Evolutionary conservation across 2,888 invertebrate species (phyloP).

Genomic region (Alsophila aescularia): DNA sequence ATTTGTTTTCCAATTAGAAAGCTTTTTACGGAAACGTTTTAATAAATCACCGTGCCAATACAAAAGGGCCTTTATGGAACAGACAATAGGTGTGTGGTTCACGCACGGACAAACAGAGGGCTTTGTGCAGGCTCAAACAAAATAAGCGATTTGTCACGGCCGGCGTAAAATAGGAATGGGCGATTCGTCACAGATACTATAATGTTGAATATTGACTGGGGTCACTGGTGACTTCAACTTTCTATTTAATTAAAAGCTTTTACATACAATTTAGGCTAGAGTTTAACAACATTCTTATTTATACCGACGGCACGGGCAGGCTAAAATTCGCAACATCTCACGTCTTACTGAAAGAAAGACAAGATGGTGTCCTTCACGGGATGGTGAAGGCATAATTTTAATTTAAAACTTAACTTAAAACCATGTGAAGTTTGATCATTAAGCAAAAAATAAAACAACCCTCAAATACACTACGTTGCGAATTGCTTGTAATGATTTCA

Average conservation of each 20-base stretch:
- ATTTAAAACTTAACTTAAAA: no score
- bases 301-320: no score
- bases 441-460: no score
- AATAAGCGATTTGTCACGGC: conserved; percentile 53
- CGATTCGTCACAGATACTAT: conserved; percentile 57
- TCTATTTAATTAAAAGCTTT: background rate
- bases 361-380: no score
- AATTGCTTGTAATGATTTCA: no score
- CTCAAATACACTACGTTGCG: no score
- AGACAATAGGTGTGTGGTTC: conserved; percentile 32
- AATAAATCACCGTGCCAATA: conserved; percentile 31
- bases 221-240: conserved; percentile 2
- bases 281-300: no score
- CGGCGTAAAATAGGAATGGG: conserved; percentile 57
- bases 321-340: no score
- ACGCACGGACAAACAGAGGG: conserved; percentile 27
- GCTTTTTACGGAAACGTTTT: conserved; percentile 33
- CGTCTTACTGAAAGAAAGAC: no score
- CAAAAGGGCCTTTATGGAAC: conserved; percentile 32
- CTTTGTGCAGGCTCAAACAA: conserved; percentile 43
- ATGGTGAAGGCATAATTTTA: no score
- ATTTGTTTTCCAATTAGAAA: conserved; percentile 40
- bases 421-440: no score
- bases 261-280: background rate
- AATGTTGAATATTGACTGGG: conserved; percentile 26